Base-by-base conservation (phyloP, 2,797 vertebrate species). In the Eurystomus glaucurus region DNA sequence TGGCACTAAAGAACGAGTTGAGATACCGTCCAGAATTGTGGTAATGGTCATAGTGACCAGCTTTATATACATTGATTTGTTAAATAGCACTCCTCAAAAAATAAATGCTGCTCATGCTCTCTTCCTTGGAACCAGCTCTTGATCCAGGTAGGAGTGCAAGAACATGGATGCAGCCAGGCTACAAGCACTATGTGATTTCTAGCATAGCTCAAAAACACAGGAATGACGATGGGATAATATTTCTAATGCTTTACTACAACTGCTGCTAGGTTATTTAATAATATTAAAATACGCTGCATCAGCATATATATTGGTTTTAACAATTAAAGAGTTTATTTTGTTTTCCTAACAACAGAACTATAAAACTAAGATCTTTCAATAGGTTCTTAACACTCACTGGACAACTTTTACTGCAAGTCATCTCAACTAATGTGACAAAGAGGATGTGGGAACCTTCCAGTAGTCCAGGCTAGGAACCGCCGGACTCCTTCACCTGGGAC, bases 391-490 rank as follows among this genome's bases (percentile, higher is more conserved):
- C 98, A 98, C 98, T 98, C 98, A 98, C 98, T 98, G 98, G 97
- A 97, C 98, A 98, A 97, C 97, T 98, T 98, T 85, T 98, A 98
- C 97, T 95, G 97, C 97, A 98, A 98, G 97, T 97, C 98, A 97
- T 98, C 98, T 98, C 98, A 98, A 99, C 98, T 98, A 99, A 98
- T 96, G 97, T 95, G 98, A 98, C 98, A 98, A 97, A 98, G 97
- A 98, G 96, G 99, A 99, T 98, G 98, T 98, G 99, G 97, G 99
- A 99, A 99, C 99, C 99, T 99, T 99, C 99, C 99, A 98, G 99
- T 99, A 99, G 99, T 99, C 99, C 99, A 99, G 98, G 99, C 98
- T 99, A 99, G 99, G 99, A 99, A 99, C 99, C 98, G 99, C 99
- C 96, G 98, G 99, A 99, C 99, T 99, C 98, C 99, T 99, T 99